Conservation (phyloP, 2,113 vertebrate genomes). For the Uropsilus gracilis region DNA sequence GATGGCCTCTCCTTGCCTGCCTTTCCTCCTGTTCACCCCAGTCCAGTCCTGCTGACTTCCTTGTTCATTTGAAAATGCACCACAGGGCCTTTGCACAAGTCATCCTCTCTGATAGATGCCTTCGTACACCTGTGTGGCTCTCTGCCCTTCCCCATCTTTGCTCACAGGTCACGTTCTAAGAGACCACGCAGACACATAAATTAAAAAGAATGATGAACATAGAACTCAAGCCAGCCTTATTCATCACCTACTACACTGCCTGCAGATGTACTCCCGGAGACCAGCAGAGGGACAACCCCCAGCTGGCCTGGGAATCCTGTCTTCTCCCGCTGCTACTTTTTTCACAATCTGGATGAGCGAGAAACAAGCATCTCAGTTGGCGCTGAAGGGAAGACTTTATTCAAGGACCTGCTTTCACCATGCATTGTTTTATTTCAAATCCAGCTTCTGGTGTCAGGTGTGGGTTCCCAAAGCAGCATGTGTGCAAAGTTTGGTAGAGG, state of each 20-base stretch:
- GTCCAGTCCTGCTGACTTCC: background rate
- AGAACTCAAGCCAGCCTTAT: background rate
- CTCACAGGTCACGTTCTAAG: background rate
- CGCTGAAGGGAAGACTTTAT: no score
- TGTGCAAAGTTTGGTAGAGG: fast-evolving
- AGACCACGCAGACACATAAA: background rate
- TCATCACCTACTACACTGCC: background rate
- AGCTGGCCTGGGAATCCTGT: no score
- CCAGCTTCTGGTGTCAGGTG: no score
- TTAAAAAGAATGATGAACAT: background rate
- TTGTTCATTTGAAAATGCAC: background rate
- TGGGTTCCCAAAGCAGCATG: fast-evolving
- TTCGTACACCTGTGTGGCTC: background rate
- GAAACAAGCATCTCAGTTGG: no score
- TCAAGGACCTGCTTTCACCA: no score
- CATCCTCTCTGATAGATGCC: background rate
- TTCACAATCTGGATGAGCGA: no score
- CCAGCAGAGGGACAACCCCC: background rate
- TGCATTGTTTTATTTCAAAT: no score
- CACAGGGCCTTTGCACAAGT: background rate
- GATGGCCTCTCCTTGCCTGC: fast-evolving
- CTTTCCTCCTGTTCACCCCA: no score
- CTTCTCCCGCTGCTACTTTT: no score
- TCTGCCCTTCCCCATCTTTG: background rate
- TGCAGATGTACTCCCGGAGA: background rate